Base-by-base conservation (phyloP, 2,888 invertebrate genomes). In the Eupithecia centaureata region DNA sequence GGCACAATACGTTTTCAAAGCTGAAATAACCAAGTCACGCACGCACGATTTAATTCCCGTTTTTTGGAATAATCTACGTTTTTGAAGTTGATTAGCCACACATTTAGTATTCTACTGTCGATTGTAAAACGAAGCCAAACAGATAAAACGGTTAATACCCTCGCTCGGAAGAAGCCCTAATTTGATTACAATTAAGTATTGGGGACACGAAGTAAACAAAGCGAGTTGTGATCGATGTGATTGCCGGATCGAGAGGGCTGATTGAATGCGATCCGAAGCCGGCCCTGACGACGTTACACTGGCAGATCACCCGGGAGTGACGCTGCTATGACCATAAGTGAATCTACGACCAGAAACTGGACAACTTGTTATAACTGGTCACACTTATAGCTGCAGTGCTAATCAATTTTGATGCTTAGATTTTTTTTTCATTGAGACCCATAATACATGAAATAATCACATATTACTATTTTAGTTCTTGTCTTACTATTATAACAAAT, bases 221-320 rank as follows among this genome's bases (percentile, higher is more conserved):
- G 57, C 32, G 57, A 32, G 32, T 57, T 57, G 42, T 38, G 63
- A 68, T 62, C 62, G 58, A 63, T 63, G 54, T 54, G 54, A 60
- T 65, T 61, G 67, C 38, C 10, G 65, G 62, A 63, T 69, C 32
- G 59, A 54, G 35, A 15, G 65, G 59, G 65, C 59, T 73, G 74
- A 75, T 75, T 73, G 73, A 73, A 72, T 73, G 64, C 67, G 68
- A 72, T 59, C 63, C 56, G 68, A 63, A 60, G 63, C 51, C 2
- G 42, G 54, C 54, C 54, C 27, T 27, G 54, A 54, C 28, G 25
- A 27, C 27, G 52, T 5, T 15, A 13, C 7, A 5, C 15, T 7
- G 7, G 25, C 25, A 25, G 12, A 13, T 25, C 7, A 0, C 27
- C 13, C 0, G 5, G 12, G 22, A 12, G 2, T 3, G 3, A 22